A percentile compares a stretch with the other conserved stretches of the same genome.
Conservation (phyloP, 2,888 invertebrate genomes). For the Zeuzera pyrina region DNA sequence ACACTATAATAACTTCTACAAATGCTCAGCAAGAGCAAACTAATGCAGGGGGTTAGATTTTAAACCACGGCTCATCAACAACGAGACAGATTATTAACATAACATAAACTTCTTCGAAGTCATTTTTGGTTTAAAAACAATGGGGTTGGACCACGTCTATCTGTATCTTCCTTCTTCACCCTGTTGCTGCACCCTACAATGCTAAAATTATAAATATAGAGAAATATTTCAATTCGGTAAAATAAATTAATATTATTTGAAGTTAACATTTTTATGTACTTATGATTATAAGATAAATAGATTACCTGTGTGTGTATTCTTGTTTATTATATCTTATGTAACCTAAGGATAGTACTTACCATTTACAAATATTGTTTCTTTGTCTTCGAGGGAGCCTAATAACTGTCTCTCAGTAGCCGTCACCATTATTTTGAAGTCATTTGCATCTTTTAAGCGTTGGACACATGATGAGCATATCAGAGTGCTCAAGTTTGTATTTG, state of each 20-base stretch:
- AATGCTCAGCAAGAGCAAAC: no score
- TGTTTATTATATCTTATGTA: background rate
- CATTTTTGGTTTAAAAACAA: no score
- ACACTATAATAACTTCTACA: no score
- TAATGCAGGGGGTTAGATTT: no score
- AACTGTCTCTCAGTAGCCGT: constrained; percentile 33
- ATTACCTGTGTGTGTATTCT: background rate
- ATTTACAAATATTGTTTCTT: constrained; percentile 35
- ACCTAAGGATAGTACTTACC: constrained; percentile 21
- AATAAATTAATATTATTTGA: background rate
- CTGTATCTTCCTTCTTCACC: no score
- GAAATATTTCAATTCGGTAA: no score
- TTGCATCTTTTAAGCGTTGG: constrained; percentile 34
- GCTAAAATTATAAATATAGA: no score
- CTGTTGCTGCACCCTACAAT: no score
- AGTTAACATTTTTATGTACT: background rate
- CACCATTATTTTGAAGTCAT: constrained; percentile 36
- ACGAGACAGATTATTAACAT: no score
- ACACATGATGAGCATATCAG: constrained; percentile 40
- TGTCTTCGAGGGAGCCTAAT: constrained; percentile 24
- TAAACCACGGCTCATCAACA: no score
- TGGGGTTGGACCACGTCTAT: no score
- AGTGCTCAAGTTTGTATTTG: constrained; percentile 22
- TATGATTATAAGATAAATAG: background rate
- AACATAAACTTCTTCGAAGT: no score